phyloP scores from a whole-genome alignment of 2,888 invertebrate species.

The Germaria angustata region DNA sequence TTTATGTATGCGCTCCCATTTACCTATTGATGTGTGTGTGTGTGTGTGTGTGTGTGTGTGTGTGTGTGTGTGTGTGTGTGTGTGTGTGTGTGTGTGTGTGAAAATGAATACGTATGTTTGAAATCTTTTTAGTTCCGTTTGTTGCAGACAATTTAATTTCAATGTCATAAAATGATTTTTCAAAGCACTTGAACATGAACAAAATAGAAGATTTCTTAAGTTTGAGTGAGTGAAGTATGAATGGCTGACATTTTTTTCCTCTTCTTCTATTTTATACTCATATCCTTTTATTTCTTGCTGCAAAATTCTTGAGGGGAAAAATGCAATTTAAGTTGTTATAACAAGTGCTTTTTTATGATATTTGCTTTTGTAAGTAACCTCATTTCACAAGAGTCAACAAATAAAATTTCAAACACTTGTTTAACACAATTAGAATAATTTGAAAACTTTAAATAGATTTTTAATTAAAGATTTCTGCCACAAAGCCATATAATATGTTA shows the following conservation, averaged over 20 bases:
- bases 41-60: not conserved
- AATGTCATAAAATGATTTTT: slow-evolving; percentile 65
- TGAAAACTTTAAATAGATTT: not conserved
- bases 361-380: not conserved
- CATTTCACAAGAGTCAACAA: not conserved
- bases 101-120: not conserved
- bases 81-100: slow-evolving; percentile 22
- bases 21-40: no score
- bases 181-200: slow-evolving; percentile 56
- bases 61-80: not conserved
- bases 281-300: not conserved
- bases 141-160: slow-evolving; percentile 69
- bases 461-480: not conserved
- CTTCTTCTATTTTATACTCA: not conserved
- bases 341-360: slow-evolving; percentile 11
- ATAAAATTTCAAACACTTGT: not conserved
- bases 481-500: not conserved
- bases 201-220: slow-evolving; percentile 31
- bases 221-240: slow-evolving; percentile 24
- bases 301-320: not conserved
- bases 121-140: slow-evolving; percentile 52
- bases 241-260: not conserved
- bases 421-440: not conserved
- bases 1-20: no score
- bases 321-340: slow-evolving; percentile 1